Evolutionary conservation across 2,797 vertebrate species (phyloP), one percentile per base, ranked within the genome.

Genomic region (Pitangus sulphuratus): DNA sequence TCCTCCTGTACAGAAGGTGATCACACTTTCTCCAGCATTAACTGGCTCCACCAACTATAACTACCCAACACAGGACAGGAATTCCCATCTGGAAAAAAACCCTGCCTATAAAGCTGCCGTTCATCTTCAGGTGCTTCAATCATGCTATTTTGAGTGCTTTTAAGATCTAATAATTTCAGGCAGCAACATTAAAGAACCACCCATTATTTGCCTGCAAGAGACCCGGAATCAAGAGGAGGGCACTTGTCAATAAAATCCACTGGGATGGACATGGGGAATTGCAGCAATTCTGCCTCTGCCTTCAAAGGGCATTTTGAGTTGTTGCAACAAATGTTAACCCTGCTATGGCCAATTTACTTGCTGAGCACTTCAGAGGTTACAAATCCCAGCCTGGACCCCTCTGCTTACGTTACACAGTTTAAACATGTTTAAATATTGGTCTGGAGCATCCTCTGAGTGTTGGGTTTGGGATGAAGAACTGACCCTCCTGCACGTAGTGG

Each of bases 301-400:
- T 50, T 4, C 10, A n/a, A 42, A 31, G 48, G 44, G 31, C 62
- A 21, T 0, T 0, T 12, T 18, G 15, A 13, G 28, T 1, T 51
- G 25, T 6, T 14, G 26, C 24, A 68, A 48, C 28, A 72, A 84
- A 61, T 5, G 39, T 18, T 37, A 51, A 39, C 15, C 18, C 33
- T 5, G 1, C 53, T 39, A 15, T 0, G 1, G 48, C 12, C 0
- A 1, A 60, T 35, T 47, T 26, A 57, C 31, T 53, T 25, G 28
- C 28, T 66, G 25, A 18, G 25, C 12, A 42, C 22, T 51, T 83
- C 37, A 22, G 11, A 85, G 39, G 13, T 25, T 28, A 51, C 1
- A 12, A 60, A 71, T 12, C 75, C 61, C 44, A 16, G 40, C 13
- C 80, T 57, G 5, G 1, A n/a, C 20, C 45, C 18, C 56, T 12